These are phyloP conservation scores for Epizoanthus illoricatus DNA, from an alignment of 92 coral and sea anemone genomes.

Conservation along the genomic window DNA sequence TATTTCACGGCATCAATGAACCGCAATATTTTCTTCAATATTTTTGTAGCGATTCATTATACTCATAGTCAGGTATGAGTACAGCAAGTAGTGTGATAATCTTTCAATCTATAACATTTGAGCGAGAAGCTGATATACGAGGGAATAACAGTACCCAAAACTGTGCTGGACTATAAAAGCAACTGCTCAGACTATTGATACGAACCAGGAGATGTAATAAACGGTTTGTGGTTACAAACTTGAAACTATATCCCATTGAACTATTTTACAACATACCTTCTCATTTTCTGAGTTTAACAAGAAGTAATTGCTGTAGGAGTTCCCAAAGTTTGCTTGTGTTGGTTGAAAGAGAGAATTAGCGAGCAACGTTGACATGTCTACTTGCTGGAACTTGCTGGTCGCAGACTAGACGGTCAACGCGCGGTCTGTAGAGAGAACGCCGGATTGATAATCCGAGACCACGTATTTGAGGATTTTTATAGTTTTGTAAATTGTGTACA, in stretches of 20 bases:
- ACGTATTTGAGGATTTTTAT: slow-evolving; percentile 18
- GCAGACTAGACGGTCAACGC: background rate
- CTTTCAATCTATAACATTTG: background rate
- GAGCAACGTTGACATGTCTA: slow-evolving; percentile 74
- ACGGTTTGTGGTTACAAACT: background rate
- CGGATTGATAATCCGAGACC: slow-evolving; percentile 15
- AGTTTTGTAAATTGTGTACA: background rate
- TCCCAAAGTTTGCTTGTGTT: slow-evolving; percentile 56
- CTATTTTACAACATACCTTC: slow-evolving; percentile 58
- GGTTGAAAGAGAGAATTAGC: slow-evolving; percentile 71
- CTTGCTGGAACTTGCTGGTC: slow-evolving; percentile 3
- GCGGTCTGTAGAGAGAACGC: background rate
- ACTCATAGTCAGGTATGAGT: background rate
- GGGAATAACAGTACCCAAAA: background rate
- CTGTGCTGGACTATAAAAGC: background rate
- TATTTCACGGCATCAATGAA: no score
- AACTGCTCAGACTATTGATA: background rate
- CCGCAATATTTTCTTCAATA: background rate
- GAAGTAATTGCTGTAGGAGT: slow-evolving; percentile 72
- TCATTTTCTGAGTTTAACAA: slow-evolving; percentile 72
- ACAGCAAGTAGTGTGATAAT: background rate
- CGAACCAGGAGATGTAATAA: background rate
- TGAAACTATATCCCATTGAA: background rate
- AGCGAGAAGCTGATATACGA: background rate
- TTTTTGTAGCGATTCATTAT: no score